Base-by-base conservation (phyloP, 2,113 vertebrate species). In the Takifugu bimaculatus region DNA sequence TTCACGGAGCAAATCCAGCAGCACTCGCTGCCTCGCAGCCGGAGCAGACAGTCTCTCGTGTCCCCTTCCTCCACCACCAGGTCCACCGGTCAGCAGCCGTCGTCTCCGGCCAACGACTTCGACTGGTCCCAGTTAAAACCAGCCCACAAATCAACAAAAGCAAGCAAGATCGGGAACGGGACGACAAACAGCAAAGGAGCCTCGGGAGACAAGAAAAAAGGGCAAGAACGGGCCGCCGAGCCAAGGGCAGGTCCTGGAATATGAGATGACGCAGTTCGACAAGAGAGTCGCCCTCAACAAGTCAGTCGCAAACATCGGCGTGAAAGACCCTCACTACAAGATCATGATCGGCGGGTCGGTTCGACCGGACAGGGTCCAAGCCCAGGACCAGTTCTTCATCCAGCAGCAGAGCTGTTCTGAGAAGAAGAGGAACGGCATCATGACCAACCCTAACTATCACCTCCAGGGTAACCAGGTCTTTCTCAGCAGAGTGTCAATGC, bases 381-480 rank as follows among this genome's bases (percentile, higher is more conserved):
- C 89, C 44, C 94, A 92, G 49, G 94, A 96, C 25, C 94, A 94
- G 26, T 92, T 95, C 64, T 91, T 95, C 6, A 94, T 96, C 81
- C 95, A 98, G 75, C 92, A 96, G 70, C 96, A 97, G 79, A 93
- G 91, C 32, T 91, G 88, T 7, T 87, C 95, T 5, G 96, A 98
- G 60, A 99, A 97, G 87, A 97, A 90, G 82, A 91, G 97, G 65
- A 99, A 98, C 1, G 96, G 97, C 52, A 99, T 99, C 52, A 93
- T 99, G 95, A 99, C 97, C 1, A 99, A 99, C 72, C 97, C 97
- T 28, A 98, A 99, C 48, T 99, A 97, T 72, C 94, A 98, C 26
- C 93, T 98, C 28, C 96, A 99, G 80, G 93, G 93, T 86, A 96
- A 93, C 85, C 97, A 98, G 85, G 96, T 97, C 60, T 97, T 96